Base-by-base conservation (phyloP, 2,888 invertebrate genomes). In the Trichopoda pennipes region DNA sequence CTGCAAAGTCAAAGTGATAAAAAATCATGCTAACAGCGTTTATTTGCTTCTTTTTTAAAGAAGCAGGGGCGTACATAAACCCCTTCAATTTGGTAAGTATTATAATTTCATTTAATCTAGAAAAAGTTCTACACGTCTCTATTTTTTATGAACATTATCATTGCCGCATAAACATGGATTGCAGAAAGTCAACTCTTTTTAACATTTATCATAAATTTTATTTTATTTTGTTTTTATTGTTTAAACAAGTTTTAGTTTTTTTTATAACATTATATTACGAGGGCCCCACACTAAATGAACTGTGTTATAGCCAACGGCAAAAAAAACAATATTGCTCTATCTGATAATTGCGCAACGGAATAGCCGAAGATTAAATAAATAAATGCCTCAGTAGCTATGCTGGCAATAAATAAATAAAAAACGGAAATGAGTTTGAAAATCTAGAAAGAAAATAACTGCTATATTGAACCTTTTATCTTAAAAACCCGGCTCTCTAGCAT, bases 191-290 rank as follows among this genome's bases (percentile, higher is more conserved):
- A 74, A 60, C 58, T 70, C 58, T 69, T 56, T n/a, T 44, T 68
- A 75, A 63, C 77, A 80, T 80, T 77, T 80, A 83, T 83, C 80
- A 80, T 80, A 83, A 76, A 80, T 74, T 49, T 80, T 77, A 80
- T 74, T 83, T 69, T 47, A 35, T 12, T 28, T 28, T 64, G 12
- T 28, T 56, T 49, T 7, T 42, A 17, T 49, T 63, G 23, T 63
- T 32, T 17, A 49, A 42, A 44, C 6, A 63, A 12, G 49, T 19
- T 49, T 32, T 8, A 16, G 47, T 35, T 51, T n/a, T 21, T 42
- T 68, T 21, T 55, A 0, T 12, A 38, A 7, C 2, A 6, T 38
- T 2, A 38, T 38, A 14, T 1, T 10, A 38, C 12, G 38, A 14
- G 38, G 10, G 14, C 14, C 14, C n/a, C n/a, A n/a, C n/a, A n/a